Conservation (phyloP, 1,140 invertebrate species). For the Pseudachorutes palmiensis region DNA sequence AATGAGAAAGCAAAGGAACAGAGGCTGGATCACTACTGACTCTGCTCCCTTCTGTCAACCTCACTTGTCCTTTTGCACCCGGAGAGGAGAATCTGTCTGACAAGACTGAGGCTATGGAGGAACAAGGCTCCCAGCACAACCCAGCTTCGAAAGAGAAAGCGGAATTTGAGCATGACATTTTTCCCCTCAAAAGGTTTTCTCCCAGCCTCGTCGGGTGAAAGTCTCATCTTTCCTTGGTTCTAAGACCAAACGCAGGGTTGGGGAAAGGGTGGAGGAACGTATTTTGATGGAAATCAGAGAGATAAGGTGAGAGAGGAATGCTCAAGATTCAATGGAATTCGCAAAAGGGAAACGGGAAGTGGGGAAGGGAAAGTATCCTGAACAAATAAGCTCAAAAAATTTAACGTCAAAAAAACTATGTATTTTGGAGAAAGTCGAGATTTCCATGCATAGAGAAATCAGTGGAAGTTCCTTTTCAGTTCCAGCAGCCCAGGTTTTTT, state of each 20-base stretch:
- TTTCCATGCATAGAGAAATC: too few relatives aligned
- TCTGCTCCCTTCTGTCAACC: too few relatives aligned
- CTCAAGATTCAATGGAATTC: neutral
- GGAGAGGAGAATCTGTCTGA: too few relatives aligned
- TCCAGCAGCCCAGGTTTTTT: too few relatives aligned
- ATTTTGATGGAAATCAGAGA: conserved; percentile 1
- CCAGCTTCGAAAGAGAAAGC: too few relatives aligned
- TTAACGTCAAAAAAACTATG: conserved; percentile 6
- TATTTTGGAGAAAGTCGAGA: neutral
- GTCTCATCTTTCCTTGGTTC: neutral
- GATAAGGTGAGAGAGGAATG: neutral
- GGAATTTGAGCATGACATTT: neutral
- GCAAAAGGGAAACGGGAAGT: neutral
- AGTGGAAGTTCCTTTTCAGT: too few relatives aligned
- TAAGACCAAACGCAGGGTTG: too few relatives aligned
- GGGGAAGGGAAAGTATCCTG: too few relatives aligned
- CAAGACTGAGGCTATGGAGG: conserved; percentile 3
- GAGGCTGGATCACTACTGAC: too few relatives aligned
- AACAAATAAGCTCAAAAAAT: neutral
- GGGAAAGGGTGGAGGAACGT: neutral
- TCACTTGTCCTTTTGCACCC: too few relatives aligned
- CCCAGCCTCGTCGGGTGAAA: too few relatives aligned
- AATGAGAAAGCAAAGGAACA: too few relatives aligned
- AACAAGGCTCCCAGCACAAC: neutral
- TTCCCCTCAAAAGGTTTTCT: neutral